Conservation (phyloP, 2,888 invertebrate genomes). For the Trilocha varians region DNA sequence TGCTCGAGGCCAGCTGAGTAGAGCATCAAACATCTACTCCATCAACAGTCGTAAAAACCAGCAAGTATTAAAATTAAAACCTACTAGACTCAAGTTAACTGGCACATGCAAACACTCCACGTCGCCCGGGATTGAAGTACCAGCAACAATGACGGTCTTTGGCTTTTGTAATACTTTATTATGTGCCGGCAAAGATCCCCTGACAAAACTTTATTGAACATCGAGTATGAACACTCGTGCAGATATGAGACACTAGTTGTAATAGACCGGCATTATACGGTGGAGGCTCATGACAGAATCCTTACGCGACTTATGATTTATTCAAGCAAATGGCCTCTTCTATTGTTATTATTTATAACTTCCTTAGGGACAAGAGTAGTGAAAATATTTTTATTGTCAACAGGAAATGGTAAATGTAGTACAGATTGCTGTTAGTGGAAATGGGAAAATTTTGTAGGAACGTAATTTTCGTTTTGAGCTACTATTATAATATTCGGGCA, state of each 20-base stretch:
- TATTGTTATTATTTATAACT: constrained; percentile 9
- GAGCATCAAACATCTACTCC: too few species aligned
- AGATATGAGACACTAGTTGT: constrained; percentile 60
- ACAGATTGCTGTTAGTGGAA: too few species aligned
- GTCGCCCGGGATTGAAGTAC: constrained; percentile 64
- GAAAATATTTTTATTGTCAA: not conserved
- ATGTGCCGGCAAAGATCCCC: constrained; percentile 69
- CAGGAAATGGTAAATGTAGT: too few species aligned
- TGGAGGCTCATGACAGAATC: constrained; percentile 21
- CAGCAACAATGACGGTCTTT: constrained; percentile 73
- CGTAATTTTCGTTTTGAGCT: too few species aligned
- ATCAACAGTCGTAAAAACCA: too few species aligned
- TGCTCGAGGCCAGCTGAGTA: too few species aligned
- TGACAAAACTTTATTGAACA: constrained; percentile 73
- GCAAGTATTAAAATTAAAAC: not conserved
- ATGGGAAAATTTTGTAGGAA: too few species aligned
- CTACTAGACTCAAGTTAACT: constrained; percentile 24
- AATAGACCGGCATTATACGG: constrained; percentile 45
- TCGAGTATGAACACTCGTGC: constrained; percentile 59
- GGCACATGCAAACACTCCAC: constrained; percentile 31
- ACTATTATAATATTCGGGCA: too few species aligned
- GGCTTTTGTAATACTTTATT: constrained; percentile 74
- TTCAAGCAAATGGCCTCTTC: constrained; percentile 16
- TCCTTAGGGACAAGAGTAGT: not conserved
- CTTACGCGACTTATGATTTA: constrained; percentile 14